Conservation (phyloP, 1,140 invertebrate genomes). For the Drosophila hydei region DNA sequence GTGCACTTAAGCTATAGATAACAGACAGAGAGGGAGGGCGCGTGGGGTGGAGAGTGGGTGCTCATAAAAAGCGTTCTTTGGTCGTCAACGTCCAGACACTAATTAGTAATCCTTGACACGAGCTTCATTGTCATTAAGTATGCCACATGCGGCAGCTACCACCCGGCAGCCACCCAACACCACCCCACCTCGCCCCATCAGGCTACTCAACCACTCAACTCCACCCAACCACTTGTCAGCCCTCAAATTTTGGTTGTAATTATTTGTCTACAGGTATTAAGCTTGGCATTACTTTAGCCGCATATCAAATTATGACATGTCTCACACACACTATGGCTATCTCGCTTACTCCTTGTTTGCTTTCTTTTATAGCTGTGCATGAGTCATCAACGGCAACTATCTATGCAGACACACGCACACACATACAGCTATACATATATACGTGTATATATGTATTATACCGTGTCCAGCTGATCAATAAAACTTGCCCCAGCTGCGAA, state of each 20-base stretch:
- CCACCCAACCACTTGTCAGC: slow-evolving; percentile 15
- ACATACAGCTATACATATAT: too few species aligned
- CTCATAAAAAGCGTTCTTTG: slow-evolving; percentile 29
- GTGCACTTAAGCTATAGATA: slow-evolving; percentile 66
- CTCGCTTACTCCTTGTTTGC: neutral
- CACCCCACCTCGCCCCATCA: neutral
- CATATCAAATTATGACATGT: slow-evolving; percentile 72
- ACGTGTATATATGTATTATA: neutral
- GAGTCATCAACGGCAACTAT: slow-evolving; percentile 33
- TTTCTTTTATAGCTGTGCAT: slow-evolving; percentile 25
- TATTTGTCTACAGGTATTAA: slow-evolving; percentile 81
- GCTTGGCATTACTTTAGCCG: slow-evolving; percentile 50
- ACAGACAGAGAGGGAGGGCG: neutral
- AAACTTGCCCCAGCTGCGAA: slow-evolving; percentile 59
- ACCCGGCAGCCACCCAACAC: neutral
- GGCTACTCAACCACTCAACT: neutral
- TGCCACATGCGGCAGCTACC: slow-evolving; percentile 63
- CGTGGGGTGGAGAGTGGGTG: neutral
- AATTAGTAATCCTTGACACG: slow-evolving; percentile 82
- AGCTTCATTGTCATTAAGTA: slow-evolving; percentile 77
- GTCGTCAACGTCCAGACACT: slow-evolving; percentile 78
- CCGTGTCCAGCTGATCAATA: slow-evolving; percentile 40
- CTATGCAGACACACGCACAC: neutral
- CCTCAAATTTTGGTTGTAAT: slow-evolving; percentile 51
- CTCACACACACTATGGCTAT: neutral